Percentiles rank a stretch among this genome's conserved stretches.
phyloP scores from a whole-genome alignment of 2,797 vertebrate species.

The Paramormyrops hopkinsi region DNA sequence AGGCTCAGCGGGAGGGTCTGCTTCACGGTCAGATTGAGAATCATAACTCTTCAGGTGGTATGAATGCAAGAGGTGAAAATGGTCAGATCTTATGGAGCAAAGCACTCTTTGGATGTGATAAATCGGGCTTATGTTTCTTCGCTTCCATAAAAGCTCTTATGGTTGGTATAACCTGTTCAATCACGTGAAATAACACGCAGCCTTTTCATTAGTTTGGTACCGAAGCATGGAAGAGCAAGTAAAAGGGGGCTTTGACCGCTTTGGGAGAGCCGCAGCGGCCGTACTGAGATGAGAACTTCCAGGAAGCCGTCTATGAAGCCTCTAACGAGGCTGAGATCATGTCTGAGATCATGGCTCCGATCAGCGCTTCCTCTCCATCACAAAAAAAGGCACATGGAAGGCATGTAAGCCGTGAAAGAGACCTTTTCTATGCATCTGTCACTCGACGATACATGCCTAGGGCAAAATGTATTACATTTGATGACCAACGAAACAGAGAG shows the following conservation, averaged over 20 bases:
- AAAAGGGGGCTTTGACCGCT: not conserved
- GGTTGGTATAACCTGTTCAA: not conserved
- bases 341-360: not conserved
- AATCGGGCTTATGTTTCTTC: constrained; percentile 19
- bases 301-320: not conserved
- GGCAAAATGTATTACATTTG: not conserved
- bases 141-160: not conserved
- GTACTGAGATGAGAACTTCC: not conserved
- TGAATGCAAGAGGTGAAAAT: constrained; percentile 4
- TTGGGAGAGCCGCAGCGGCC: not conserved
- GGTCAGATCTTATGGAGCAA: not conserved
- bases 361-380: not conserved
- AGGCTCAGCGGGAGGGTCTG: constrained; percentile 13
- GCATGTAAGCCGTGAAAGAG: not conserved
- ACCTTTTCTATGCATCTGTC: not conserved
- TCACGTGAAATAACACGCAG: constrained; percentile 21
- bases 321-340: not conserved
- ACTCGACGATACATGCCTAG: not conserved
- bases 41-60: constrained; percentile 9
- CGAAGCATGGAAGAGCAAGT: not conserved
- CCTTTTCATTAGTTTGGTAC: not conserved
- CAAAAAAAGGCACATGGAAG: not conserved
- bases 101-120: constrained; percentile 28
- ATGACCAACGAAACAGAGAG: not conserved
- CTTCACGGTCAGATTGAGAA: not conserved